phyloP scores from a whole-genome alignment of 1,140 invertebrate species.

The Bradynema listronoti region DNA sequence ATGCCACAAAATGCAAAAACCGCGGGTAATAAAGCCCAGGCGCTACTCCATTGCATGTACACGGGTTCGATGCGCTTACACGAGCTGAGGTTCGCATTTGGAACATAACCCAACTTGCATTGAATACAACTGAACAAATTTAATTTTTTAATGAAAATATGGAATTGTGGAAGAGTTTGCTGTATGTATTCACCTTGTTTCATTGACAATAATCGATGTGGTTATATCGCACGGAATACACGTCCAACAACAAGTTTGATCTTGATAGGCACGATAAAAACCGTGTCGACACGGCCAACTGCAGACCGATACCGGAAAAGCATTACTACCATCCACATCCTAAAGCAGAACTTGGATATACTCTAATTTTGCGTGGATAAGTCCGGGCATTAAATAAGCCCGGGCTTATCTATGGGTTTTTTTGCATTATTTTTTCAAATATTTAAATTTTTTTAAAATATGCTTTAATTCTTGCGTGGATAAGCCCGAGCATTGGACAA shows the following conservation, averaged over 20 bases:
- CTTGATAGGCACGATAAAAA: conserved; percentile 64
- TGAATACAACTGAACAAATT: conserved; percentile 58
- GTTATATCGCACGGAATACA: conserved; percentile 67
- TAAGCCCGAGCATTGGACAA: no score
- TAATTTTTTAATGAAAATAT: no score
- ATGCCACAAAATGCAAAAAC: conserved; percentile 66
- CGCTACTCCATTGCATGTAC: conserved; percentile 69
- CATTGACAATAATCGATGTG: conserved; percentile 67
- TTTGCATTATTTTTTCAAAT: no score
- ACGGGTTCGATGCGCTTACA: conserved; percentile 66
- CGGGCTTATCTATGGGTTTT: no score
- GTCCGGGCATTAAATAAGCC: no score
- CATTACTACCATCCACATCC: conserved; percentile 25
- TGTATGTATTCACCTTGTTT: conserved; percentile 62
- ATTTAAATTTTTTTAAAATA: no score
- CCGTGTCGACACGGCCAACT: conserved; percentile 66
- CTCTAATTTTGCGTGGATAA: no score
- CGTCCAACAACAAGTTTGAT: conserved; percentile 68
- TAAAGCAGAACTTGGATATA: no score
- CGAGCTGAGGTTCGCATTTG: conserved; percentile 64
- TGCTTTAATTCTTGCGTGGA: no score
- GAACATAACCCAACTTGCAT: conserved; percentile 66
- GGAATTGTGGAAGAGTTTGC: no score
- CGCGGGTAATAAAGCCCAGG: conserved; percentile 67
- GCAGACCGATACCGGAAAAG: conserved; percentile 64